Conservation (phyloP, 2,113 vertebrate species). For the Cyanoderma ruficeps region DNA sequence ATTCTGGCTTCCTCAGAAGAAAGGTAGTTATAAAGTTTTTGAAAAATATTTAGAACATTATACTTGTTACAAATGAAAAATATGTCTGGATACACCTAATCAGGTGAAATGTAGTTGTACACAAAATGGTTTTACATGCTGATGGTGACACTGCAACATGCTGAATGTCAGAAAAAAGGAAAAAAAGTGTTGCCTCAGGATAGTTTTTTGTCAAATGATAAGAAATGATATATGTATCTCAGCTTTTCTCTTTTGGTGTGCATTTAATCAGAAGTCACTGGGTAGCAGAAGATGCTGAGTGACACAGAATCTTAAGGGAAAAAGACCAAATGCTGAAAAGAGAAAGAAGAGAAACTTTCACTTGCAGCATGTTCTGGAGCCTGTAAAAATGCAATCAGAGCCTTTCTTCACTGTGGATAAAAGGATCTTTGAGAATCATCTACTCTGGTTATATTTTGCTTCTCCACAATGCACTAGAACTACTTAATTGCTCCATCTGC, state of each 20-base stretch:
- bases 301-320: not conserved
- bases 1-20: not conserved
- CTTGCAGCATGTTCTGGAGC: not conserved
- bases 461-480: not conserved
- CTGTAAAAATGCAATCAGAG: not conserved
- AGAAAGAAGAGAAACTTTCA: not conserved
- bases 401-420: not conserved
- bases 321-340: not conserved
- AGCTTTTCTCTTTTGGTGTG: not conserved
- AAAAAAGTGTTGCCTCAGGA: not conserved
- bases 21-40: not conserved
- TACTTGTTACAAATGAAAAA: not conserved
- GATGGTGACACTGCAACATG: not conserved
- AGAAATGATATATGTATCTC: not conserved
- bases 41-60: not conserved
- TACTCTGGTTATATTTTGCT: not conserved
- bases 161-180: not conserved
- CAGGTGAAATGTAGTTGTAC: not conserved
- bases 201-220: not conserved
- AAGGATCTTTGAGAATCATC: not conserved
- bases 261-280: not conserved
- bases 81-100: not conserved
- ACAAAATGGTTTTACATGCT: not conserved
- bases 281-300: not conserved
- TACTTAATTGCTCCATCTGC: not conserved